phyloP scores from a whole-genome alignment of 2,888 invertebrate species.

The Dolichomitus sp. region DNA sequence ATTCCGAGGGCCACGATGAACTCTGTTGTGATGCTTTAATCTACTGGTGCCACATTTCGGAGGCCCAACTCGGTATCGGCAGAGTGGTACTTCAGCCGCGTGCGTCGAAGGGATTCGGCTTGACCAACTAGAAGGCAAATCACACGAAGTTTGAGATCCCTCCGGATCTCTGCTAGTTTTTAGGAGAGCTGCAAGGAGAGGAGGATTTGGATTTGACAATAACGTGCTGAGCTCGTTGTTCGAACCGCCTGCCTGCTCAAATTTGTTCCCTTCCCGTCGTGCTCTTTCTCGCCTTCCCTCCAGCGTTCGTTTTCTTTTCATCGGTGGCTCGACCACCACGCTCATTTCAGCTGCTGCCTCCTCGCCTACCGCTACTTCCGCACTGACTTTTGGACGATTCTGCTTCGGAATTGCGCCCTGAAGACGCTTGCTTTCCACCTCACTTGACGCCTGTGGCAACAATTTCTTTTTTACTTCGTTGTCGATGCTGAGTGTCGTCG shows the following conservation, averaged over 20 bases:
- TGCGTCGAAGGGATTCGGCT: constrained; percentile 52
- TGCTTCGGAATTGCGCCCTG: constrained; percentile 92
- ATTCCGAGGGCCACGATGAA: constrained; percentile 78
- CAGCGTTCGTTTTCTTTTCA: constrained; percentile 86
- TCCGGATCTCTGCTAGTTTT: constrained; percentile 88
- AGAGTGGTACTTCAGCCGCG: constrained; percentile 51
- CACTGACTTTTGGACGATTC: constrained; percentile 86
- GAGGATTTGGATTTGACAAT: constrained; percentile 89
- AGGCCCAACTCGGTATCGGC: constrained; percentile 58
- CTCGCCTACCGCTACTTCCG: constrained; percentile 59
- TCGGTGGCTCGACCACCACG: constrained; percentile 80
- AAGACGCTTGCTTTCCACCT: constrained; percentile 88
- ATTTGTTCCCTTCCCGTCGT: constrained; percentile 83
- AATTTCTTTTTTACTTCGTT: constrained; percentile 87
- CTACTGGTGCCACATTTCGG: constrained; percentile 86
- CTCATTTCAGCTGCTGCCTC: constrained; percentile 79
- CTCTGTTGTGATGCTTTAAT: constrained; percentile 87
- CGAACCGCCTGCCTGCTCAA: constrained; percentile 89
- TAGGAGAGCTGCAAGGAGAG: constrained; percentile 89
- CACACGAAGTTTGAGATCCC: constrained; percentile 55
- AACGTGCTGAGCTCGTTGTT: constrained; percentile 90
- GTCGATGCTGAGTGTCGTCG: constrained; percentile 85
- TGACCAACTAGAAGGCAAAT: constrained; percentile 55
- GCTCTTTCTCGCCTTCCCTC: constrained; percentile 74
- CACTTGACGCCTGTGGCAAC: constrained; percentile 83